phyloP scores from a whole-genome alignment of 2,113 vertebrate genomes.

The Mixornis gularis region DNA sequence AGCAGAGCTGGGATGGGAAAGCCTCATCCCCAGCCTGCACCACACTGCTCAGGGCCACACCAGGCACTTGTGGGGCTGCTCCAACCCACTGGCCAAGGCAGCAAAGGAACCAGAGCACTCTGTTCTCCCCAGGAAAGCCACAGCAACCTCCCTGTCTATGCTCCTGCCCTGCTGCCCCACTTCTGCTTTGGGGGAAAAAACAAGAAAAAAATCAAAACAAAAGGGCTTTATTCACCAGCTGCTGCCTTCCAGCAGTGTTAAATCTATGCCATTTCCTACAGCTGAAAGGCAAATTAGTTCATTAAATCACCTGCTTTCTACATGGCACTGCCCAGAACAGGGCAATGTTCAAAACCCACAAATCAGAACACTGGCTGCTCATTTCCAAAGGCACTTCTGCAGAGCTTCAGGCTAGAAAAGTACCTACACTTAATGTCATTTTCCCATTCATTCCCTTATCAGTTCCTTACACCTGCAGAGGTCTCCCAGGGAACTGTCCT shows the following conservation, averaged over 20 bases:
- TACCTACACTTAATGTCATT: background rate
- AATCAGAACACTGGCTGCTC: background rate
- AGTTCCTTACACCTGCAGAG: background rate
- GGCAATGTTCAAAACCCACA: background rate
- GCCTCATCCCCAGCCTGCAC: background rate
- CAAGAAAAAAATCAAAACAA: background rate
- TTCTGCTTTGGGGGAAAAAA: background rate
- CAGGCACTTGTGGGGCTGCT: rapidly evolving
- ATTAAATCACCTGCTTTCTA: background rate
- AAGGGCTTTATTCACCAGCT: background rate
- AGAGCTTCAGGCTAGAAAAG: background rate
- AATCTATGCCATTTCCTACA: background rate
- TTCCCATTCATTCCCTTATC: background rate
- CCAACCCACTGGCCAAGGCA: background rate
- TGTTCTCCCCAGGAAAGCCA: background rate
- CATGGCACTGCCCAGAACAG: background rate
- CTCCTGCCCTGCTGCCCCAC: background rate
- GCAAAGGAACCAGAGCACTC: background rate
- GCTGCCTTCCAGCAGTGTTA: background rate
- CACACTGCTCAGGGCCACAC: rapidly evolving
- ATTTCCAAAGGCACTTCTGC: background rate
- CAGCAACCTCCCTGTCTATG: background rate
- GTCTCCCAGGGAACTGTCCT: background rate
- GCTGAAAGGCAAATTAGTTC: background rate
- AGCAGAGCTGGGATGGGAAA: background rate